Base-by-base conservation (phyloP, 2,113 vertebrate genomes). In the Colinus virginianus region DNA sequence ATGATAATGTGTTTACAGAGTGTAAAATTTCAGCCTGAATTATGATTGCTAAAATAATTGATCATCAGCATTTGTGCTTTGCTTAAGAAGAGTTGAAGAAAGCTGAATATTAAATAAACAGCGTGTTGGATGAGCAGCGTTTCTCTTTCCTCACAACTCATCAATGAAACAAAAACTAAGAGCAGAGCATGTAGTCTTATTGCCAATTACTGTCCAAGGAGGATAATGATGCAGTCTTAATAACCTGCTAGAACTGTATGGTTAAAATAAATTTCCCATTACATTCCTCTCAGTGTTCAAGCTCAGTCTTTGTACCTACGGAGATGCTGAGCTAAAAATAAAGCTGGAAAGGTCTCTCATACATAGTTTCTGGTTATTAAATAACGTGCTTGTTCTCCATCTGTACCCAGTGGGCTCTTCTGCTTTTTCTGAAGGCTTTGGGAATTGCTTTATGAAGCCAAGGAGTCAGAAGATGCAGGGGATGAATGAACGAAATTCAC, bases 11-110 rank as follows among this genome's bases (percentile, higher is more conserved):
- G 91, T 96, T 95, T 95, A 93, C 58, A 72, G 71, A 93, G 68
- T 90, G 87, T 88, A 97, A 94, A 93, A 96, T 93, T 94, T 78
- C 84, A 87, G 48, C 56, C 88, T 93, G 88, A 84, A 34, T 90
- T 87, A 72, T 59, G 89, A 93, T 95, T 93, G 80, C 90, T 87
- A 69, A 95, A 90, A 95, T 95, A 96, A 95, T 95, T 96, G 94
- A 86, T 94, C 78, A 64, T 92, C 84, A 90, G 40, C 55, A 51
- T 90, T 92, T 96, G 77, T 66, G 46, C 79, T 93, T 93, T 91
- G 77, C 74, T 78, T 94, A 74, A 91, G 78, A 89, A 49, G 36
- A 78, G 78, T 80, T 91, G 43, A 87, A 22, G 82, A 84, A 92
- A 84, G 76, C 70, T 78, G 84, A 84, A 62, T 88, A 68, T 94